Evolutionary conservation across 30 jellyfish, hydroid and myxozoan genomes (phyloP), one percentile per base, ranked within the genome.

Genomic region (Clytia hemisphaerica): DNA sequence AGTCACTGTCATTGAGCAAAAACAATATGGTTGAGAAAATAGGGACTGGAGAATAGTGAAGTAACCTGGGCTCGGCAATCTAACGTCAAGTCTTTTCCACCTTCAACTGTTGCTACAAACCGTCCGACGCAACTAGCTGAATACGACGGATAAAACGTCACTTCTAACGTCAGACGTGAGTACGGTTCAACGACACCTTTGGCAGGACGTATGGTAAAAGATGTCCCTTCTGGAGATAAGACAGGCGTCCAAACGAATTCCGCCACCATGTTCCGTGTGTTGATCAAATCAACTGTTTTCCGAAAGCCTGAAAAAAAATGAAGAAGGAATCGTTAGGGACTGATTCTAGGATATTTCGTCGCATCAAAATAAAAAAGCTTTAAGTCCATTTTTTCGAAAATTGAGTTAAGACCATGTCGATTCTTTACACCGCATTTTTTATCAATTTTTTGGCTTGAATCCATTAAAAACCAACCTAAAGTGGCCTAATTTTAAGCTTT

Each of bases 181-280:
- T 40, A 62, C 21, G 97, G 79, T 44, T 88, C 76, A 24, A 88
- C 94, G 19, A 80, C 40, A 86, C 97, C 97, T 88, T 83, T 79
- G 44, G 94, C 89, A 44, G 97, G 97, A 33, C 94, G 73, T 24
- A 88, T 88, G 4, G 94, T 80, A 40, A 88, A 88, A 28, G 94
- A 88, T 7, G 94, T 88, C n/a, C 94, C 94, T 5, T 88, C 92
- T 50, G 73, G 67, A n/a, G 82, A 79, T 34, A 80, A 79, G 60
- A 72, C 81, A 15, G 94, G 94, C 16, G 85, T 28, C 97, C 97
- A 88, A 10, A 85, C 45, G 47, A 88, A 88, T 0, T 78, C 92
- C 5, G 97, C 97, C 1, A 76, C 73, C 70, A 73, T 72, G 58
- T 88, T 88, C 60, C 76, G 93, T 28, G 74, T 63, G 57, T 88